A percentile compares a stretch with the other conserved stretches of the same genome.
Evolutionary conservation across 2,797 vertebrate genomes (phyloP).

Genomic region (Orestias chungarensis): DNA sequence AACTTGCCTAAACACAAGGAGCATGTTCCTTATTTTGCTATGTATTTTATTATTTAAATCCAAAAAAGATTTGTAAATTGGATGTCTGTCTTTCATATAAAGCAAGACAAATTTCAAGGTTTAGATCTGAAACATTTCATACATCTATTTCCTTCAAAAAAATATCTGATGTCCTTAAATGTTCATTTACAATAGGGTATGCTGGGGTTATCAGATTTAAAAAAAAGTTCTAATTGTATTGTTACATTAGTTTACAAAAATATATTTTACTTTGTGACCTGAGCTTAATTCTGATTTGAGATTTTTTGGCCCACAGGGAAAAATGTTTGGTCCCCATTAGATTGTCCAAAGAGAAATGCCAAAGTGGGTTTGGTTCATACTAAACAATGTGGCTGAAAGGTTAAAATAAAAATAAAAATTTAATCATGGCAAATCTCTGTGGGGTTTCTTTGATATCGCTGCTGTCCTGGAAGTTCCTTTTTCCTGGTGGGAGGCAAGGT

Average conservation of each 20-base stretch:
- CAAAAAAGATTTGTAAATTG: not conserved
- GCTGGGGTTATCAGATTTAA: not conserved
- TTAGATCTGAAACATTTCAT: not conserved
- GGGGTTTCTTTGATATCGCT: conserved; percentile 14
- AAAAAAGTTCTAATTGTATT: too few species aligned
- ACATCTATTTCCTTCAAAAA: not conserved
- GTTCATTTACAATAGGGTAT: not conserved
- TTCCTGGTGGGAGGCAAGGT: conserved; percentile 56
- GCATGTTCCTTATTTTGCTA: not conserved
- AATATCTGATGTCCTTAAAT: not conserved
- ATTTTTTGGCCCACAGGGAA: not conserved
- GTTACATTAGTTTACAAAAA: too few species aligned
- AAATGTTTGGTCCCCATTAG: not conserved
- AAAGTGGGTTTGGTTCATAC: not conserved
- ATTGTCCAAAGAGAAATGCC: not conserved
- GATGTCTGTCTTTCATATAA: not conserved
- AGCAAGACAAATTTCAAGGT: not conserved
- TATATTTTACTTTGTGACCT: not conserved
- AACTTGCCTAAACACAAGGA: not conserved
- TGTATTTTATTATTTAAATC: not conserved
- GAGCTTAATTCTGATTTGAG: not conserved
- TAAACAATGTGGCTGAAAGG: not conserved
- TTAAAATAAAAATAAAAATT: too few species aligned
- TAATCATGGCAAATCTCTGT: conserved; percentile 12
- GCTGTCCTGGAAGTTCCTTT: conserved; percentile 44